Evolutionary conservation across 1,140 invertebrate species (phyloP), one percentile per base, ranked within the genome.

Genomic region (Plodia interpunctella): DNA sequence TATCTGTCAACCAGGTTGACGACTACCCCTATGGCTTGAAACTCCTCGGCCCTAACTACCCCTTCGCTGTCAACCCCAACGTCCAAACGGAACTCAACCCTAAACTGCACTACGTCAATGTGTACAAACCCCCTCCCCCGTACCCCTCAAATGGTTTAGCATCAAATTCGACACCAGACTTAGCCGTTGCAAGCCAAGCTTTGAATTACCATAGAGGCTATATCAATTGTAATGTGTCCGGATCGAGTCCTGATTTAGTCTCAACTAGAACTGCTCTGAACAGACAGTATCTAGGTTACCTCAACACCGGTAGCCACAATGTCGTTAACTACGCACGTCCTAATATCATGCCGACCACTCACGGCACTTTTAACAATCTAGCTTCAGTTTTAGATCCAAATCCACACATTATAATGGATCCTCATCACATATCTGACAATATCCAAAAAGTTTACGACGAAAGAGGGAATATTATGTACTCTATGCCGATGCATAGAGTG

Each of bases 121-220:
- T 96, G 9, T 95, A 93, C 75, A 96, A 96, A 83, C 95, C 93
- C 0, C 96, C 96, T 0, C 96, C 96, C 0, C 95, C 96, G 0
- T 97, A 97, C 84, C 94, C 95, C 0, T 92, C 93, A 0, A 92
- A 91, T 71, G 90, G 94, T 2, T 89, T 94, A 18, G 94, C 94
- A 62, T 95, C 94, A 49, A 94, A 94, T 65, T 96, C 95, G 6
- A 96, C 95, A 0, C 96, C 96, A 0, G 95, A 97, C 87, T 83
- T 97, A 55, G 95, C 95, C 0, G 91, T 93, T 11, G 93, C 93
- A 3, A 92, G 92, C 25, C 91, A 91, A 74, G 88, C 84, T 0
- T 65, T 89, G 0, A 88, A 87, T 54, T 90, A 88, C 60, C 91
- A 91, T 52, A 76, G 91, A 21, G 90, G 91, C 0, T 92, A 91